Evolutionary conservation across 2,888 invertebrate species (phyloP).

Genomic region (Lamproptera curius): DNA sequence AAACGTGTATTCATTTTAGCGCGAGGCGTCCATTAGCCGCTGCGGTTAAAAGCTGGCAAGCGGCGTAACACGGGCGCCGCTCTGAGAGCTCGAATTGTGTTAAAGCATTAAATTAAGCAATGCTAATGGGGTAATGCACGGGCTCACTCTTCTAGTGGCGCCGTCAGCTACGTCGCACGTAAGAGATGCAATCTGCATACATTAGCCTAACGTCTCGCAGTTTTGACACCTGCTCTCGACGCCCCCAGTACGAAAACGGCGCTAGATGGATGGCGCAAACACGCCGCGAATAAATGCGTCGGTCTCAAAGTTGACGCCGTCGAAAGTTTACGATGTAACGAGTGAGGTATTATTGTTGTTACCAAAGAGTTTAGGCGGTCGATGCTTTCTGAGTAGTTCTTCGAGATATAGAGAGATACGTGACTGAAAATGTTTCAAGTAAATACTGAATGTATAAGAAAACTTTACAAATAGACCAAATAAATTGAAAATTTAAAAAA

Average conservation of each 20-base stretch:
- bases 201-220: slow-evolving; percentile 73
- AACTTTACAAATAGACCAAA: too few species aligned
- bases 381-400: too few species aligned
- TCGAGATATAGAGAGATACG: too few species aligned
- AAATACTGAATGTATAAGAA: too few species aligned
- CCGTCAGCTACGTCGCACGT: slow-evolving; percentile 23
- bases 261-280: slow-evolving; percentile 66
- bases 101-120: slow-evolving; percentile 52
- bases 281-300: slow-evolving; percentile 59
- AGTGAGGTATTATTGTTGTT: slow-evolving; percentile 31
- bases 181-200: slow-evolving; percentile 75
- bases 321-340: slow-evolving; percentile 25
- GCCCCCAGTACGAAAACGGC: slow-evolving; percentile 44
- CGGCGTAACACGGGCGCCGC: not conserved
- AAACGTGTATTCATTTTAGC: too few species aligned
- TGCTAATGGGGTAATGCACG: slow-evolving; percentile 52
- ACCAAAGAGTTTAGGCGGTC: slow-evolving; percentile 6
- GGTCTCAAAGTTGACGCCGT: slow-evolving; percentile 48
- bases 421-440: too few species aligned
- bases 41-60: not conserved
- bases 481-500: too few species aligned
- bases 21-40: too few species aligned
- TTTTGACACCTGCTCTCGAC: slow-evolving; percentile 73
- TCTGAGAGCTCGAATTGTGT: slow-evolving; percentile 24
- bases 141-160: slow-evolving; percentile 28